Evolutionary conservation across 1,140 invertebrate species (phyloP).

Genomic region (Amyelois transitella): DNA sequence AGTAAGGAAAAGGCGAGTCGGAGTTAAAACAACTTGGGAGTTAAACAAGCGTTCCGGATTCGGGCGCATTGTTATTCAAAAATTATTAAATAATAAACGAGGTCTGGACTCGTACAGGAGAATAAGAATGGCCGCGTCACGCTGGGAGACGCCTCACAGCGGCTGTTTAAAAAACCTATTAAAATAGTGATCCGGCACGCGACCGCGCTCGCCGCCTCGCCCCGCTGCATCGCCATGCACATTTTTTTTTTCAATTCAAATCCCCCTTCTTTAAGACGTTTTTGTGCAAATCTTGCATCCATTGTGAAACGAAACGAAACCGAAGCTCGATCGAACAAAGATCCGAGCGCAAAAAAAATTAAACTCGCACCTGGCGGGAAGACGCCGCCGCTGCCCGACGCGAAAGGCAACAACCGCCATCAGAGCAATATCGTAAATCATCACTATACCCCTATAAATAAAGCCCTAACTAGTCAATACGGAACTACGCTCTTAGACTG

Average conservation of each 20-base stretch:
- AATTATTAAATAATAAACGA: conserved; percentile 25
- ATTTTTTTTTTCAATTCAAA: conserved; percentile 37
- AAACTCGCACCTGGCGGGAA: conserved; percentile 55
- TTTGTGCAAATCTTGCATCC: conserved; percentile 65
- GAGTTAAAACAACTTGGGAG: conserved; percentile 3
- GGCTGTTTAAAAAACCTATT: conserved; percentile 26
- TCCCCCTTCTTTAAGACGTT: conserved; percentile 50
- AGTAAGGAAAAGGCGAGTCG: background rate
- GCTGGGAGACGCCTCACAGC: background rate
- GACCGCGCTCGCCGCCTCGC: conserved; percentile 40
- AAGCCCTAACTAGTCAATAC: conserved; percentile 50
- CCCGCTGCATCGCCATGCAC: conserved; percentile 35
- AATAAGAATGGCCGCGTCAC: conserved; percentile 17
- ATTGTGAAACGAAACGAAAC: conserved; percentile 64
- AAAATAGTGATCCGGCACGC: conserved; percentile 46
- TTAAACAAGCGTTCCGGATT: background rate
- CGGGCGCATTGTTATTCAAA: conserved; percentile 14
- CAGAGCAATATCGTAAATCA: conserved; percentile 38
- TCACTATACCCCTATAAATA: conserved; percentile 47
- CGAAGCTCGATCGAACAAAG: conserved; percentile 47
- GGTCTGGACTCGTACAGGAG: background rate
- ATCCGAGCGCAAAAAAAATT: conserved; percentile 32
- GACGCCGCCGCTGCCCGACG: conserved; percentile 15
- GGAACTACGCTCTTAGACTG: conserved; percentile 19
- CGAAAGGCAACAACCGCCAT: conserved; percentile 35